phyloP scores from a whole-genome alignment of 2,113 vertebrate genomes.

The Puffinus mauretanicus region DNA sequence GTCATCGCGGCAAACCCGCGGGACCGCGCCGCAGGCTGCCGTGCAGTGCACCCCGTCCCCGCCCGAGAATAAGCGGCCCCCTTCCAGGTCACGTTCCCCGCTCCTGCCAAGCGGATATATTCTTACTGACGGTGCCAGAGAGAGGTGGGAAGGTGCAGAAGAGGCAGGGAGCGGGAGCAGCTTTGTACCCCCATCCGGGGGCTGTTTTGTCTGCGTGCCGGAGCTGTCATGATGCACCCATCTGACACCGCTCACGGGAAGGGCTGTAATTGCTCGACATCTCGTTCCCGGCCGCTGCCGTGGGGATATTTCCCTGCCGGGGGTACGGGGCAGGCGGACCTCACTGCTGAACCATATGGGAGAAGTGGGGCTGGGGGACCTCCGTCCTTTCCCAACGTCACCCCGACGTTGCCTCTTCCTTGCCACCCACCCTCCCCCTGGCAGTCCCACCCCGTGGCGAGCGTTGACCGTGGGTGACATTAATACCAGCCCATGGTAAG shows the following conservation, averaged over 20 bases:
- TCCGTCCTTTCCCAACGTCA: rapidly evolving
- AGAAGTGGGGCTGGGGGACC: not conserved
- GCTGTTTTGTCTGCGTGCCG: not conserved
- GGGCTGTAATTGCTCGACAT: not conserved
- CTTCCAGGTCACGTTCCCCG: not conserved
- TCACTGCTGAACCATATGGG: rapidly evolving
- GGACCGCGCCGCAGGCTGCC: rapidly evolving
- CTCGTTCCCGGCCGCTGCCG: not conserved
- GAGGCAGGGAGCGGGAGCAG: not conserved
- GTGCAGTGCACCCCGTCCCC: not conserved
- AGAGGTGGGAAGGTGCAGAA: not conserved
- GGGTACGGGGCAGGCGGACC: rapidly evolving
- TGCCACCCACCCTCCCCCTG: rapidly evolving
- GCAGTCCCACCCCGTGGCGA: not conserved
- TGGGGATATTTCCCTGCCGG: not conserved
- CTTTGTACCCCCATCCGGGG: not conserved
- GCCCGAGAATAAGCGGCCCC: not conserved
- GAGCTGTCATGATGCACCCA: not conserved
- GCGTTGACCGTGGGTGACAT: not conserved
- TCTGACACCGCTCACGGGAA: not conserved
- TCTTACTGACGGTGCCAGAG: not conserved
- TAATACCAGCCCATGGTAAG: not conserved
- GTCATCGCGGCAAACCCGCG: rapidly evolving
- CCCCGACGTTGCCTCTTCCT: rapidly evolving
- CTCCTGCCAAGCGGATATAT: not conserved